Evolutionary conservation across 2,888 invertebrate species (phyloP).

Genomic region (Fragum fragum): DNA sequence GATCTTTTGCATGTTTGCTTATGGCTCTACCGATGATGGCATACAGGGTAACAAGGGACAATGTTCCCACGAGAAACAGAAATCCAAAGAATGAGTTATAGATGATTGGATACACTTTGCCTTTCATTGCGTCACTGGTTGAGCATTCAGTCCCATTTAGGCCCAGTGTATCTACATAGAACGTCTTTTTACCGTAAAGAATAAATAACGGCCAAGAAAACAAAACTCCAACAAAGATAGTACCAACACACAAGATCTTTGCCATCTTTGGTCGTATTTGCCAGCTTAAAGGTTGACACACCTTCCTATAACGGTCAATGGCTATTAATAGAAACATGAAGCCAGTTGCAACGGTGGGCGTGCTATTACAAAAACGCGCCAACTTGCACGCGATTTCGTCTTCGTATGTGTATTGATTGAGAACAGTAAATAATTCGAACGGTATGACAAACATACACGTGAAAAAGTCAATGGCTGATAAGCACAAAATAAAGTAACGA

Average conservation of each 20-base stretch:
- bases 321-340: slow-evolving; percentile 56
- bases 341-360: slow-evolving; percentile 47
- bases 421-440: slow-evolving; percentile 49
- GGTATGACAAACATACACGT: slow-evolving; percentile 59
- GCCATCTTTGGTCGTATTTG: slow-evolving; percentile 67
- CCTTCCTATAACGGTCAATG: slow-evolving; percentile 69
- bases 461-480: slow-evolving; percentile 58
- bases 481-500: slow-evolving; percentile 49
- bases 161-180: slow-evolving; percentile 29
- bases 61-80: slow-evolving; percentile 42
- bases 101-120: slow-evolving; percentile 55
- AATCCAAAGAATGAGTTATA: slow-evolving; percentile 44
- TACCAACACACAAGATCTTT: slow-evolving; percentile 45
- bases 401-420: slow-evolving; percentile 59
- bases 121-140: slow-evolving; percentile 50
- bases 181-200: slow-evolving; percentile 59
- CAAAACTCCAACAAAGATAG: slow-evolving; percentile 33
- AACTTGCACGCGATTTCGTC: slow-evolving; percentile 40
- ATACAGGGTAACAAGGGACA: slow-evolving; percentile 45
- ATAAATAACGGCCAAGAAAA: slow-evolving; percentile 58
- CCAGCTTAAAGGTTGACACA: slow-evolving; percentile 67
- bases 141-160: slow-evolving; percentile 70
- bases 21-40: slow-evolving; percentile 53
- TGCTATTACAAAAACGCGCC: slow-evolving; percentile 49
- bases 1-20: slow-evolving; percentile 10